Percentiles rank a stretch among this genome's conserved stretches.
Conservation (phyloP, 1,140 invertebrate genomes). For the Doryteuthis pealeii region DNA sequence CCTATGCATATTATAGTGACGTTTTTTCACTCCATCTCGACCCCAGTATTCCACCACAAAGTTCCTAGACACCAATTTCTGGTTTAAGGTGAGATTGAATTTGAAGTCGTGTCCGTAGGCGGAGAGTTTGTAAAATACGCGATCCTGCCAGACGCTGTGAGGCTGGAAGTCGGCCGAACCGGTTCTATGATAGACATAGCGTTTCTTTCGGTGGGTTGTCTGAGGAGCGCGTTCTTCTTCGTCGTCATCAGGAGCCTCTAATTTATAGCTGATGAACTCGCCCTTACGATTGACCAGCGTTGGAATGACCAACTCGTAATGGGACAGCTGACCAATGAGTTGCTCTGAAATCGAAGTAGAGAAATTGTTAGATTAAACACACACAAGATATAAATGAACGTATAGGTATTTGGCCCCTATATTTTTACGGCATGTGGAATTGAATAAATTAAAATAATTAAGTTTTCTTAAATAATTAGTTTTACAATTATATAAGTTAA, state of each 20-base stretch:
- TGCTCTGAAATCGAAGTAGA: conserved; percentile 34
- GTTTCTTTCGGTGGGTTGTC: background rate
- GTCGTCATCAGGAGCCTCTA: conserved; percentile 11
- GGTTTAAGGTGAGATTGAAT: conserved; percentile 45
- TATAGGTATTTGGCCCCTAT: too few relatives aligned
- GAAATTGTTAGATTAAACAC: too few relatives aligned
- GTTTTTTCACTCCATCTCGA: conserved; percentile 20
- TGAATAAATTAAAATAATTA: too few relatives aligned
- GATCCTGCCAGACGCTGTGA: conserved; percentile 17
- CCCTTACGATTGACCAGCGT: conserved; percentile 39
- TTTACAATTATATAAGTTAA: too few relatives aligned
- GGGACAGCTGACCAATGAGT: conserved; percentile 28
- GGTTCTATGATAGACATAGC: background rate
- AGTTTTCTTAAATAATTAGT: too few relatives aligned
- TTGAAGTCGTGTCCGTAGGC: conserved; percentile 47
- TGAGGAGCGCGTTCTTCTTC: background rate
- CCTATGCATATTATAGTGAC: conserved; percentile 24
- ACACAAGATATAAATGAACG: too few relatives aligned
- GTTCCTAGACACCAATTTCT: conserved; percentile 31
- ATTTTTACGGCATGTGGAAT: too few relatives aligned
- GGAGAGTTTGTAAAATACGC: conserved; percentile 44
- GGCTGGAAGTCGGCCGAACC: conserved; percentile 18
- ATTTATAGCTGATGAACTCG: conserved; percentile 44
- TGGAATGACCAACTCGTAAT: conserved; percentile 46
- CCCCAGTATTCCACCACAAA: conserved; percentile 40